Conservation (phyloP, 2,797 vertebrate species). For the Triplophysa yarkandensis region DNA sequence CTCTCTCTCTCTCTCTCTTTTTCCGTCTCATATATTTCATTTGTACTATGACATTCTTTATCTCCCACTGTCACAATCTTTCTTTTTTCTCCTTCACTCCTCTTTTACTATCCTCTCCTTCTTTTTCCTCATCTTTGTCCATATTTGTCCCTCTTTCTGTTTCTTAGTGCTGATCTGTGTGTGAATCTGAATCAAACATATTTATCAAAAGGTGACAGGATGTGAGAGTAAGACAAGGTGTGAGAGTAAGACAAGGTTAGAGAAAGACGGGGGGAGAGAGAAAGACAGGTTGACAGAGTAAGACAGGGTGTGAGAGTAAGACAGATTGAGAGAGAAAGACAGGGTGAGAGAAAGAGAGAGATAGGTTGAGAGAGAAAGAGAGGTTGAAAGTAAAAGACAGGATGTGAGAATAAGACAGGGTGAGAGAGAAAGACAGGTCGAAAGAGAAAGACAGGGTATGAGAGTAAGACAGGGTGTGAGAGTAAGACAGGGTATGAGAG, state of each 20-base stretch:
- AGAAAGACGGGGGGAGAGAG: too few species aligned
- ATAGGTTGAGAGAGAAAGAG: too few species aligned
- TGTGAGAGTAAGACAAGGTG: too few species aligned
- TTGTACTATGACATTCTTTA: slow-evolving; percentile 14
- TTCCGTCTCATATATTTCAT: slow-evolving; percentile 39
- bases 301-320: too few species aligned
- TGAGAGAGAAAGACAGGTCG: not conserved
- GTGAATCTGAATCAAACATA: not conserved
- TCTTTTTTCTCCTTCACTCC: slow-evolving; percentile 48
- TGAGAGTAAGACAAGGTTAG: too few species aligned
- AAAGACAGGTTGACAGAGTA: too few species aligned
- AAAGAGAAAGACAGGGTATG: too few species aligned
- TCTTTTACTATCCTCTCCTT: not conserved
- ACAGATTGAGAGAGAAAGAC: too few species aligned
- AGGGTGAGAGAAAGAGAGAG: too few species aligned
- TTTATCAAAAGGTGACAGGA: too few species aligned
- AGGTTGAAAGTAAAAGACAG: too few species aligned
- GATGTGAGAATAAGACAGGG: not conserved
- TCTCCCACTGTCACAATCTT: slow-evolving; percentile 15
- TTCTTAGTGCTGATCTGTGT: slow-evolving; percentile 6
- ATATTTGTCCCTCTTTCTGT: slow-evolving; percentile 57
- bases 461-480: not conserved
- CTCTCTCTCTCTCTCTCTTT: slow-evolving; percentile 62
- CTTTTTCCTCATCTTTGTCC: slow-evolving; percentile 30
- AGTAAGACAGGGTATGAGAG: not conserved